Base-by-base conservation (phyloP, 2,113 vertebrate genomes). In the Xenotilapia flavipinnis region DNA sequence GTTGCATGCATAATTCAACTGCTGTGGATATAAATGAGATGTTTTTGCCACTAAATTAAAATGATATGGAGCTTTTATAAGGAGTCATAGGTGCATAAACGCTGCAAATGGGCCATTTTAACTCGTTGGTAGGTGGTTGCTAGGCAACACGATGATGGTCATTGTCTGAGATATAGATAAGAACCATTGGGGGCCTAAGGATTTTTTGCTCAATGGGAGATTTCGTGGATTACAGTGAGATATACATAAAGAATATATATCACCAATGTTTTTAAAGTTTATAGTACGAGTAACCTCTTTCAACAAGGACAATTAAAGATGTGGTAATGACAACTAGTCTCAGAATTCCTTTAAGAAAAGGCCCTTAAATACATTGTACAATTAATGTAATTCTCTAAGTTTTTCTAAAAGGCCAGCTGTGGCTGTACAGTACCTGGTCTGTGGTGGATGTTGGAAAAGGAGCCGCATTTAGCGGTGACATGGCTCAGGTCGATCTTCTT, bases 401-500 rank as follows among this genome's bases (percentile, higher is more conserved):
- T n/a, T 77, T 31, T 19, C 45, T 33, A 51, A 77, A 77, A 51
- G 28, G 45, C 26, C 42, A 38, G 7, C 4, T 31, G 6, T 56
- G 45, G 14, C 23, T 47, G 33, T 10, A 31, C 12, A 11, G 13
- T 97, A 99, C 98, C 98, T 97, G 98, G 98, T 86, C 96, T 97
- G 90, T 99, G 97, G 90, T 94, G 97, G 85, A 99, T 98, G 83
- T 99, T 99, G 96, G 97, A 98, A 95, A 99, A 96, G 0, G 98
- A 99, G 84, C 97, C 97, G 93, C 98, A 99, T 92, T 99, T 99
- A 47, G 98, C 94, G 83, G 98, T 98, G 91, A 99, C 90, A 56
- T 99, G 98, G 95, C 98, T 99, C 94, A 99, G 70, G 89, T 99
- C 98, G 1, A 99, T 97, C 97, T 99, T 99, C 97, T 99, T 98